Evolutionary conservation across 2,888 invertebrate genomes (phyloP).

Genomic region (Micoletzkya japonica): DNA sequence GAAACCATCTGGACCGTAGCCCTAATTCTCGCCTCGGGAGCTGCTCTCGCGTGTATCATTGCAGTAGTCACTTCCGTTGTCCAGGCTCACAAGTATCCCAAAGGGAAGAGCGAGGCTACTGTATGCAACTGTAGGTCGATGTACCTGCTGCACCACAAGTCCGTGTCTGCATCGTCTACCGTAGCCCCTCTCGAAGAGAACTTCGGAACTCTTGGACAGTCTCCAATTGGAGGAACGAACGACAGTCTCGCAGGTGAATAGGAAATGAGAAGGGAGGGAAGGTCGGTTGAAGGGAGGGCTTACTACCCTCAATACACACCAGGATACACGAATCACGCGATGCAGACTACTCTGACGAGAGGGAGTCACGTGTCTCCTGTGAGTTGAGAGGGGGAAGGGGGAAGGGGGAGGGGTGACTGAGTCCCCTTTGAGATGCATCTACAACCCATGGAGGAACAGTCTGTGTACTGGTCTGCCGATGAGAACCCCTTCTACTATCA

Average conservation of each 20-base stretch:
- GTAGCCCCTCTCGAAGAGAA: slow-evolving; percentile 47
- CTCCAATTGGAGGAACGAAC: slow-evolving; percentile 9
- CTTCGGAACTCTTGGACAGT: slow-evolving; percentile 34
- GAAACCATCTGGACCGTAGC: slow-evolving; percentile 47
- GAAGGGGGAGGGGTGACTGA: neutral
- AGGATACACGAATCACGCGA: slow-evolving; percentile 22
- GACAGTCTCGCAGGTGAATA: no score
- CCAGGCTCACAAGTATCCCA: slow-evolving; percentile 46
- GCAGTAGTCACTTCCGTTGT: slow-evolving; percentile 51
- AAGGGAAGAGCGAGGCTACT: neutral
- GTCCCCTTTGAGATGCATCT: neutral
- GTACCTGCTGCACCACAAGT: slow-evolving; percentile 55
- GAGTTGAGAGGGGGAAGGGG: neutral
- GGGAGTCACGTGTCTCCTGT: slow-evolving; percentile 12
- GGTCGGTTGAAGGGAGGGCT: neutral
- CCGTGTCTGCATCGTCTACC: slow-evolving; percentile 46
- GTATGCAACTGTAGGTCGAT: slow-evolving; percentile 45
- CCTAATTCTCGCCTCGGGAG: slow-evolving; percentile 56
- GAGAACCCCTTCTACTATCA: slow-evolving; percentile 63
- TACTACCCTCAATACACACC: slow-evolving; percentile 11
- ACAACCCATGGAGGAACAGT: slow-evolving; percentile 59
- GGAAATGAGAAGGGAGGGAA: neutral
- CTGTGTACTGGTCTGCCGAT: slow-evolving; percentile 63
- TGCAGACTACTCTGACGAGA: slow-evolving; percentile 13
- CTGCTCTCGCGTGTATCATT: slow-evolving; percentile 56